Evolutionary conservation across 1,140 invertebrate genomes (phyloP).

Genomic region (Cephus cinctus): DNA sequence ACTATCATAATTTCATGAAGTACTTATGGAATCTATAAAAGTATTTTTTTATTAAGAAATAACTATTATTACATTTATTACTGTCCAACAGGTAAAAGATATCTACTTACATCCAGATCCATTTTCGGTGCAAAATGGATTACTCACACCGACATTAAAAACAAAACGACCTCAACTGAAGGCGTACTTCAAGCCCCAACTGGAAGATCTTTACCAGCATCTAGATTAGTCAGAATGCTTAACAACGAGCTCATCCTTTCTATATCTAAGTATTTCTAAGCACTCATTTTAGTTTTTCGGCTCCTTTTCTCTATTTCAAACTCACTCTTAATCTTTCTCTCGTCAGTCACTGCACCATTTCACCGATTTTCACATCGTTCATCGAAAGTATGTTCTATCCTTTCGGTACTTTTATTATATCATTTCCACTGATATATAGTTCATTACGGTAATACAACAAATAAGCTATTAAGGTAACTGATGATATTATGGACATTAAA

Average conservation of each 20-base stretch:
- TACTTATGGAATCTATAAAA: too few species aligned
- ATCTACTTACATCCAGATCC: constrained; percentile 90
- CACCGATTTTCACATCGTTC: constrained; percentile 23
- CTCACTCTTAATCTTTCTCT: neutral
- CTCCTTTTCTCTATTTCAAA: constrained; percentile 6
- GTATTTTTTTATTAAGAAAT: too few species aligned
- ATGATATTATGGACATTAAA: constrained; percentile 29
- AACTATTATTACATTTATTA: too few species aligned
- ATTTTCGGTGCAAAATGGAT: constrained; percentile 95
- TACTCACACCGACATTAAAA: constrained; percentile 96
- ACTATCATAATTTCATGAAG: too few species aligned
- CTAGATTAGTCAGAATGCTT: constrained; percentile 36
- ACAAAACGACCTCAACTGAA: constrained; percentile 88
- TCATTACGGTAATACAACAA: constrained; percentile 22
- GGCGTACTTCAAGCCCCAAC: constrained; percentile 85
- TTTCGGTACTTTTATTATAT: constrained; percentile 24
- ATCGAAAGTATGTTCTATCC: too few species aligned
- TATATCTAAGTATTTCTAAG: neutral
- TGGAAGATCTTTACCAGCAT: constrained; percentile 83
- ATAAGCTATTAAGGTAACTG: constrained; percentile 28
- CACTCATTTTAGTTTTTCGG: constrained; percentile 4
- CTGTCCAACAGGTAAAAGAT: constrained; percentile 82
- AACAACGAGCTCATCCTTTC: neutral
- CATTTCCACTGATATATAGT: constrained; percentile 30
- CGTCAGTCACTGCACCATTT: constrained; percentile 19